phyloP scores from a whole-genome alignment of 2,797 vertebrate species.

The Acrossocheilus fasciatus region DNA sequence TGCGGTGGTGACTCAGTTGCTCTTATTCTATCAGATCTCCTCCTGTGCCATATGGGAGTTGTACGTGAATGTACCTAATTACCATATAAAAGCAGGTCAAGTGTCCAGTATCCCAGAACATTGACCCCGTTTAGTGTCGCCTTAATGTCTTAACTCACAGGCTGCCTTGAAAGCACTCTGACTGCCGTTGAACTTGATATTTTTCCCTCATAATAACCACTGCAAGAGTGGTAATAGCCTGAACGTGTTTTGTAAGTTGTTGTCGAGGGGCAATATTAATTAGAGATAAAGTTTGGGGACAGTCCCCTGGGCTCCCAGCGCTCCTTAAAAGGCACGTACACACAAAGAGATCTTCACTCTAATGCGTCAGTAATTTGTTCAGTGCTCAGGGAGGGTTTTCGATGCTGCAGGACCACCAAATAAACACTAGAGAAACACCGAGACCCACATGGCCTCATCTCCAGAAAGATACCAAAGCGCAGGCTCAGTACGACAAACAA shows the following conservation, averaged over 20 bases:
- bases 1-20: conserved; percentile 45
- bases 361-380: conserved; percentile 43
- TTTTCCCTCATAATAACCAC: conserved; percentile 29
- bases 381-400: conserved; percentile 13
- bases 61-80: conserved; percentile 45
- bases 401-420: neutral
- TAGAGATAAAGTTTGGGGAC: conserved; percentile 42
- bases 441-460: neutral
- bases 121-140: conserved; percentile 32
- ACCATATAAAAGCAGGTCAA: conserved; percentile 54
- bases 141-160: conserved; percentile 40
- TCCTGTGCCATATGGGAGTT: conserved; percentile 52
- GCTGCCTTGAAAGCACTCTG: conserved; percentile 5
- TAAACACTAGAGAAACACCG: neutral
- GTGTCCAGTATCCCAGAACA: conserved; percentile 43
- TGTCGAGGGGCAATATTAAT: conserved; percentile 43
- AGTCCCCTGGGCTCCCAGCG: conserved; percentile 7
- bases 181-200: conserved; percentile 33
- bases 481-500: neutral
- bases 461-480: neutral
- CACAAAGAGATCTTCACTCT: conserved; percentile 26
- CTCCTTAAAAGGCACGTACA: conserved; percentile 21
- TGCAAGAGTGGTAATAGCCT: conserved; percentile 7
- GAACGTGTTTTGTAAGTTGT: conserved; percentile 22
- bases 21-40: conserved; percentile 55